Percentiles rank a stretch among this genome's conserved stretches.
Evolutionary conservation across 2,797 vertebrate genomes (phyloP).

Genomic region (Cirrhinus mrigala): DNA sequence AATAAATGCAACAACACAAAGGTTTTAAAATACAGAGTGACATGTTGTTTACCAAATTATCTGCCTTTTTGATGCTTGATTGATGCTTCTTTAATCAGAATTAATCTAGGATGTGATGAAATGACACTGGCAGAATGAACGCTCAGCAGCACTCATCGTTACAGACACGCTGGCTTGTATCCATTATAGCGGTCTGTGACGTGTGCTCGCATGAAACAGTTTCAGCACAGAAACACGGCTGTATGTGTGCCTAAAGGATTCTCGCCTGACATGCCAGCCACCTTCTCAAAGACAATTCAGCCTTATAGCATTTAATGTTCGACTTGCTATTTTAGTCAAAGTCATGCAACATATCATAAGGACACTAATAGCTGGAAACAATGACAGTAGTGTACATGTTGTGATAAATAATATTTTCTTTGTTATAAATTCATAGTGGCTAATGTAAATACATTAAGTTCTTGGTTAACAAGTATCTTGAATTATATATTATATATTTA

Average conservation of each 20-base stretch:
- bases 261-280: background rate
- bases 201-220: background rate
- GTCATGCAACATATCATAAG: background rate
- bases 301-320: background rate
- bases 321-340: conserved; percentile 22
- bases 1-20: background rate
- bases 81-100: conserved; percentile 27
- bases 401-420: background rate
- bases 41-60: background rate
- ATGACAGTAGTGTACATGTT: background rate
- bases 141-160: background rate
- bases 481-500: conserved; percentile 3
- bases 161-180: conserved; percentile 5
- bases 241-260: conserved; percentile 4
- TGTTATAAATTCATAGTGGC: background rate
- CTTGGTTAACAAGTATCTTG: background rate
- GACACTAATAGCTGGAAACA: conserved; percentile 20
- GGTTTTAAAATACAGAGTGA: conserved; percentile 20
- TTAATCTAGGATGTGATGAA: conserved; percentile 16
- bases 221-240: background rate
- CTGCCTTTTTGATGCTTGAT: conserved; percentile 20
- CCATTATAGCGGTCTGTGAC: conserved; percentile 5
- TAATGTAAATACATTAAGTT: background rate
- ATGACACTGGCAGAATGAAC: conserved; percentile 25
- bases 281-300: conserved; percentile 35